phyloP scores from a whole-genome alignment of 2,888 invertebrate genomes.

The Lucinisca nassula region DNA sequence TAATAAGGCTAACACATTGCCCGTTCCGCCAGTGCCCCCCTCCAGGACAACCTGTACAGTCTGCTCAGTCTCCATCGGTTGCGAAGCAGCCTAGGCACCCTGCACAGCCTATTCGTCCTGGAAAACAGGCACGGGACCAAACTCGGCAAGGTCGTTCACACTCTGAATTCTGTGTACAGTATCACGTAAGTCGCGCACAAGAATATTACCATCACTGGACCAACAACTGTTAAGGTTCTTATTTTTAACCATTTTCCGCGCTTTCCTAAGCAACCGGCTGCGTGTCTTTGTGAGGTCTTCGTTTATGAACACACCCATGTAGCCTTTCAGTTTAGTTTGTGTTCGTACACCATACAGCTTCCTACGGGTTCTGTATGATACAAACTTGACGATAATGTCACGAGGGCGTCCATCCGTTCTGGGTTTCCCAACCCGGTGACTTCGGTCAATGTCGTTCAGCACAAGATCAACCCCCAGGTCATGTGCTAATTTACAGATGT shows the following conservation, averaged over 20 bases:
- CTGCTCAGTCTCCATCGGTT: no score
- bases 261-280: not conserved
- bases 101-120: no score
- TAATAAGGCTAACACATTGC: no score
- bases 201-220: no score
- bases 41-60: no score
- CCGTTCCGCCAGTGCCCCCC: no score
- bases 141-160: no score
- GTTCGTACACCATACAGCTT: not conserved
- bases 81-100: no score
- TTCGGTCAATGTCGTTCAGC: not conserved
- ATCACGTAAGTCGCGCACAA: no score
- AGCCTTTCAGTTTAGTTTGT: not conserved
- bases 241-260: not conserved
- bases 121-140: no score
- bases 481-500: not conserved
- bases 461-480: not conserved
- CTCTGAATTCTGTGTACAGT: no score
- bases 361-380: not conserved
- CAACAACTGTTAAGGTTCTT: no score
- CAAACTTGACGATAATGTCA: not conserved
- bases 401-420: not conserved
- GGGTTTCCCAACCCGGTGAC: not conserved
- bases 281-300: not conserved
- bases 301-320: not conserved